Base-by-base conservation (phyloP, 2,797 vertebrate genomes). In the Protosalanx chinensis region DNA sequence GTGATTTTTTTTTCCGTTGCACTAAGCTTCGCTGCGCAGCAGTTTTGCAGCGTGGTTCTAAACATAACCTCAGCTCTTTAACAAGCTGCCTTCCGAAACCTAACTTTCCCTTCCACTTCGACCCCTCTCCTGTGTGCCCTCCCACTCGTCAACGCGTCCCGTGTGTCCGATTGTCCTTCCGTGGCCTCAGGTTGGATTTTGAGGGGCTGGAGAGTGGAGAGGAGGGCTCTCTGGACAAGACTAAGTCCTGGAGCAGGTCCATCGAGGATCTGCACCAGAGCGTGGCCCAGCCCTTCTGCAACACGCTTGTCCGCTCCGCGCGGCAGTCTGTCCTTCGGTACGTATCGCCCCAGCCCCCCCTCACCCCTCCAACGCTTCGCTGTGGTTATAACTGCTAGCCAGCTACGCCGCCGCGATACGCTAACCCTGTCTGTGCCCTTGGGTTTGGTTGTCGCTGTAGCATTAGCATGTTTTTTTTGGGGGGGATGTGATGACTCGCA, bases 231-330 rank as follows among this genome's bases (percentile, higher is more conserved):
- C 91, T 97, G 92, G 96, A 97, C 89, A 98, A 94, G 88, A 81
- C 94, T 84, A 96, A 94, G 82, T 91, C 94, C 91, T 99, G 97
- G 97, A 98, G 95, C 92, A 96, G 97, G 92, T 99, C 97, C 84
- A 98, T 99, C 71, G 97, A 98, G 93, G 96, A 98, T 94, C 94
- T 98, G 93, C 95, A 96, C 91, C 95, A 93, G 80, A 90, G 89
- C 70, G 89, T 91, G 73, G 76, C 90, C 87, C 94, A 95, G 90
- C 94, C 95, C 81, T 96, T 97, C 86, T 92, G 94, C 95, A 96
- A 94, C 92, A 96, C 95, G 63, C 93, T 98, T 87, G 95, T 96
- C 91, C 96, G 95, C 93, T 95, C 96, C 41, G 95, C 96, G 73
- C 96, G 95, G 87, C 96, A 96, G 90, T 96, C 94, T 67, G 95